Evolutionary conservation across 2,113 vertebrate genomes (phyloP), one percentile per base, ranked within the genome.

Genomic region (Desmodus rotundus): DNA sequence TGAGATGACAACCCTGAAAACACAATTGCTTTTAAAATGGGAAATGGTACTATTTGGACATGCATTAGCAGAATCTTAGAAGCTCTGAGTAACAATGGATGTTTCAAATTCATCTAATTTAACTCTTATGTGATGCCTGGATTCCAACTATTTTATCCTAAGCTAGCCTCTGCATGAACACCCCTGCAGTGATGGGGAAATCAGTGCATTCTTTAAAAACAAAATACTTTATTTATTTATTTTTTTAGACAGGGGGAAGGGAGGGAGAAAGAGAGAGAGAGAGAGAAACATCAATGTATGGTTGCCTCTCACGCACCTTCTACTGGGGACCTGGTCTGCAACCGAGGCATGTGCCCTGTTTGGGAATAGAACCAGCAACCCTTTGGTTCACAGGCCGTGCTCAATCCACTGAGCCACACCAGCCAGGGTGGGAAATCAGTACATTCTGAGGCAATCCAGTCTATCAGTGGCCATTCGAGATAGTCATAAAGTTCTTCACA

Each of bases 71-170:
- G 65, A 78, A 78, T 93, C 38, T 72, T 45, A 84, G 13, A 81
- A 47, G 8, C 14, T 78, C 47, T 43, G 54, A 81, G 33, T 93
- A 41, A 24, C 47, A 90, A 24, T 67, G n/a, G 50, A 87, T 24
- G 4, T 84, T 87, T 65, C 26, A 22, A 83, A 92, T 22, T 67
- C 76, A 76, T 50, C 22, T 91, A 54, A 85, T 83, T 54, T 47
- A 84, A 84, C 2, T 81, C 22, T 78, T 73, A 54, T 50, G 11
- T 38, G 43, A 77, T 86, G 45, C 47, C 70, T 94, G 33, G 28
- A 85, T 94, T 76, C n/a, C 52, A 93, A 94, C 22, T 67, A 88
- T 45, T 76, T 94, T 97, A 67, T 91, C 2, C 1, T 26, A 87
- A 82, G n/a, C 36, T 84, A 56, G 13, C 31, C 43, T 95, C 43